Percentiles rank a stretch among this genome's conserved stretches.
phyloP scores from a whole-genome alignment of 2,888 invertebrate species.

The Pardosa pseudoannulata region DNA sequence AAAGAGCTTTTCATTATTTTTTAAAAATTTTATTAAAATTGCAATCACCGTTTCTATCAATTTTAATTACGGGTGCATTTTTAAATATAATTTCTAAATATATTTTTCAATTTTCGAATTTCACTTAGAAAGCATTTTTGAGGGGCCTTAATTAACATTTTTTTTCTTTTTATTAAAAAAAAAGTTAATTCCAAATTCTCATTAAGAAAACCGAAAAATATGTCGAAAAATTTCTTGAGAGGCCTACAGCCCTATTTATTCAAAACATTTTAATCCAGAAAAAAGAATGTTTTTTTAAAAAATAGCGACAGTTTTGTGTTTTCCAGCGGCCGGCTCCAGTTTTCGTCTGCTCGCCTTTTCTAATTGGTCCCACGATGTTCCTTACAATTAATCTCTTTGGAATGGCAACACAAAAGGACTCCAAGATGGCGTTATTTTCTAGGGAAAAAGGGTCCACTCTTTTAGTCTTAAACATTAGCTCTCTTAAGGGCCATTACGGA shows the following conservation, averaged over 20 bases:
- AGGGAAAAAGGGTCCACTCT: background rate
- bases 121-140: too few relatives aligned
- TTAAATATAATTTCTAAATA: too few relatives aligned
- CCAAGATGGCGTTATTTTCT: background rate
- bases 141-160: too few relatives aligned
- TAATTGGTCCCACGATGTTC: slow-evolving; percentile 57
- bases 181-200: too few relatives aligned
- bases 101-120: too few relatives aligned
- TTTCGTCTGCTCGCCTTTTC: slow-evolving; percentile 22
- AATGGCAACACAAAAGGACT: slow-evolving; percentile 35
- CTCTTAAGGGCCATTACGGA: background rate
- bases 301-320: background rate
- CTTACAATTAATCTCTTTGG: slow-evolving; percentile 42
- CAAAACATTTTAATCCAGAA: background rate
- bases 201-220: background rate
- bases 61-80: too few relatives aligned
- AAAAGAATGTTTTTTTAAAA: background rate
- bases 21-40: too few relatives aligned
- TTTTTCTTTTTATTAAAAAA: background rate
- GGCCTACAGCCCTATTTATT: background rate
- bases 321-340: background rate
- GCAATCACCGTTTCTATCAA: too few relatives aligned
- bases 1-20: too few relatives aligned
- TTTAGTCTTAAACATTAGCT: background rate
- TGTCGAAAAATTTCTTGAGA: too few relatives aligned